Evolutionary conservation across 2,797 vertebrate genomes (phyloP), one percentile per base, ranked within the genome.

Genomic region (Siniperca scherzeri): DNA sequence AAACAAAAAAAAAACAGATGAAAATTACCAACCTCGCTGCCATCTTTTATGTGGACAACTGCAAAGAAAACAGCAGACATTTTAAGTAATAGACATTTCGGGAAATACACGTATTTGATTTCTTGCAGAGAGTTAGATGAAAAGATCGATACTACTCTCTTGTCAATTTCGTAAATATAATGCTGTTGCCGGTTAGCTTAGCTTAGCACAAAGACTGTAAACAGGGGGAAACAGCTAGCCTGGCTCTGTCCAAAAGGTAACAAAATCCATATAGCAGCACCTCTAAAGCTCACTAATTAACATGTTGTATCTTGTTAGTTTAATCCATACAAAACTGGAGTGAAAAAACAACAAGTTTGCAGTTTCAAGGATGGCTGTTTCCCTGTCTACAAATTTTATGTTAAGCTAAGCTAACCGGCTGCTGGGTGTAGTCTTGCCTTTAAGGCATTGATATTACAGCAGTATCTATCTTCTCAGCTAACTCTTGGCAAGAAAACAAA

Each of bases 21-120:
- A 53, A 59, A 77, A 46, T 22, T 10, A 67, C 55, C 38, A 65
- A 69, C 19, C 16, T 30, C n/a, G 0, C 16, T 13, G 33, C 16
- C 59, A 55, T 38, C 25, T 16, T 61, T 74, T 57, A 50, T 66
- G 56, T n/a, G 3, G 16, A 76, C 25, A 81, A 42, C 42, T 76
- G 66, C 50, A 48, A 65, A 84, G 36, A 67, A 73, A 74, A 81
- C 22, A 55, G 36, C 52, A 68, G 61, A 25, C 6, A 59, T 22
- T 77, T 68, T 7, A 55, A 46, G 40, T 14, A 46, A 67, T 10
- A 56, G 21, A 52, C 21, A 50, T 65, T 53, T 53, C 56, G 27
- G 48, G 9, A 44, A 55, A 48, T 8, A 33, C 0, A 7, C 22
- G 57, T 52, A 57, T 61, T 52, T 1, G 3, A 10, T n/a, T 69